Percentiles rank a stretch among this genome's conserved stretches.
These are phyloP conservation scores for Lasioglossum figueresi DNA, from an alignment of 2,888 invertebrate species.

Conservation along the genomic window DNA sequence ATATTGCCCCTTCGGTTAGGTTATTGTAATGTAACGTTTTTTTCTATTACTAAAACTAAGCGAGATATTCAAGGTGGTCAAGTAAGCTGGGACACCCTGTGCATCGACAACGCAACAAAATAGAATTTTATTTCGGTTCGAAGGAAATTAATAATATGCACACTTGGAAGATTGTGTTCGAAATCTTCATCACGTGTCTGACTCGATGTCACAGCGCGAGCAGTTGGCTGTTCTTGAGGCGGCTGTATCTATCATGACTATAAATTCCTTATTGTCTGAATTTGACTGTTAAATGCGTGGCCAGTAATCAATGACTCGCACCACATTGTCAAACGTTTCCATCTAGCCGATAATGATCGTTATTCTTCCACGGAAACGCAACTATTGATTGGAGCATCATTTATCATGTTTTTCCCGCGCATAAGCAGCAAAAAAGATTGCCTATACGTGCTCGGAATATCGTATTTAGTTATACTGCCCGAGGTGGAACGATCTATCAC, in stretches of 20 bases:
- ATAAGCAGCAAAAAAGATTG: constrained; percentile 61
- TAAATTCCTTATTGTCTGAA: neutral
- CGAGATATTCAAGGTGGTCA: too few relatives aligned
- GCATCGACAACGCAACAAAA: too few relatives aligned
- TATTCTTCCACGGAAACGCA: constrained; percentile 48
- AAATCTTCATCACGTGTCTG: too few relatives aligned
- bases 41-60: too few relatives aligned
- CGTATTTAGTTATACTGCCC: constrained; percentile 64
- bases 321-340: constrained; percentile 37
- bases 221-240: neutral
- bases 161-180: too few relatives aligned
- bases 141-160: too few relatives aligned
- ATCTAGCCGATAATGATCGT: constrained; percentile 38
- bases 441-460: constrained; percentile 65
- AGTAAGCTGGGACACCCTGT: too few relatives aligned
- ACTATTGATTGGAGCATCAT: constrained; percentile 67
- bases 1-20: too few relatives aligned
- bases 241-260: neutral
- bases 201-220: neutral
- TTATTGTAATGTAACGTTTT: too few relatives aligned
- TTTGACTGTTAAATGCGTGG: constrained; percentile 7
- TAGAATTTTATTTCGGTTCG: too few relatives aligned
- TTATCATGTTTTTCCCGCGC: constrained; percentile 61
- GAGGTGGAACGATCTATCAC: constrained; percentile 62
- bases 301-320: neutral